These are phyloP conservation scores for Caenorhabditis zanzibari DNA, from an alignment of 2,888 invertebrate species.

Conservation along the genomic window DNA sequence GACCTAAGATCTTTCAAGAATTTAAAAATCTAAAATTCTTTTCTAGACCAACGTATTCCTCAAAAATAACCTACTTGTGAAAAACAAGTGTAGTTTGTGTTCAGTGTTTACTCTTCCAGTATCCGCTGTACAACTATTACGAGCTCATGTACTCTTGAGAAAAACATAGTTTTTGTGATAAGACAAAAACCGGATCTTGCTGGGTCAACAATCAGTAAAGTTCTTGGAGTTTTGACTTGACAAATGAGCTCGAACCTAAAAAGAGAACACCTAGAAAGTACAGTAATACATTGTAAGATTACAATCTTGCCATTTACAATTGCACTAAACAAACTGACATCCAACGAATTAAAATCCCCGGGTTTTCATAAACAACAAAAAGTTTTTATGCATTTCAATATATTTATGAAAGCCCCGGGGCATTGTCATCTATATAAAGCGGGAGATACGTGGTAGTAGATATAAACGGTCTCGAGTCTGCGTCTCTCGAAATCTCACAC, in stretches of 20 bases:
- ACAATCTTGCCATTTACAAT: not conserved
- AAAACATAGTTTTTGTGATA: conserved; percentile 9
- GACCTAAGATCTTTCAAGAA: no score
- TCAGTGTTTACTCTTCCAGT: not conserved
- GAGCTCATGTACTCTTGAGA: not conserved
- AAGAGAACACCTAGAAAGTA: not conserved
- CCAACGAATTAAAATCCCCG: not conserved
- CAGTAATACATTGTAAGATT: no score
- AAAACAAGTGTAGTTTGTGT: not conserved
- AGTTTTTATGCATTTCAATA: conserved; percentile 35
- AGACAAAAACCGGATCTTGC: conserved; percentile 3
- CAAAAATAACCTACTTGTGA: not conserved
- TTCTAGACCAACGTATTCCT: not conserved
- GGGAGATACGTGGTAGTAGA: conserved; percentile 49
- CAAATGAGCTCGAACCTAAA: not conserved
- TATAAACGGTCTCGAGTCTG: conserved; percentile 55
- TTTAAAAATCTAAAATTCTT: not conserved
- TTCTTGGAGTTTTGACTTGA: not conserved
- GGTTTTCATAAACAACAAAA: not conserved
- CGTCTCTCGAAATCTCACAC: conserved; percentile 12
- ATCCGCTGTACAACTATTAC: conserved; percentile 7
- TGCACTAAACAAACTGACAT: not conserved
- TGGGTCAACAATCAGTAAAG: not conserved
- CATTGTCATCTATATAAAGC: conserved; percentile 41
- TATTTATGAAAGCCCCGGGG: conserved; percentile 37